Conservation (phyloP, 1,140 invertebrate species). For the Hesperophylax magnus region DNA sequence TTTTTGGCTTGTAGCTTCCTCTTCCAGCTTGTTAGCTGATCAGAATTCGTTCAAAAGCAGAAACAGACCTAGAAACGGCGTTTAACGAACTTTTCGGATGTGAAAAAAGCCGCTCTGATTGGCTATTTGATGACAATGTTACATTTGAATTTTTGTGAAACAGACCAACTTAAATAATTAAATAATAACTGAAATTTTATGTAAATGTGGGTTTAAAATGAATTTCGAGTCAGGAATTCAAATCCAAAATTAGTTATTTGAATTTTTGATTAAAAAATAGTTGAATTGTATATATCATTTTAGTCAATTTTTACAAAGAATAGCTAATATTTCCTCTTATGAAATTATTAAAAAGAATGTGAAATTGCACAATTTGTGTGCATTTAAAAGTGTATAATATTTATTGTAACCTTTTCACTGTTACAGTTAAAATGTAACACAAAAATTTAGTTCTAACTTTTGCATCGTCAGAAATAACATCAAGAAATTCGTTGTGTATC, state of each 20-base stretch:
- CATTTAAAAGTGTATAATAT: not conserved
- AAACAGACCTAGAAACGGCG: too few relatives aligned
- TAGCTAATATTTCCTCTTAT: conserved; percentile 1
- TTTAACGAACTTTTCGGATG: too few relatives aligned
- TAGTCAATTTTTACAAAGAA: conserved; percentile 22
- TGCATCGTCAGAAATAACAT: too few relatives aligned
- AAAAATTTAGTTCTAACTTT: too few relatives aligned
- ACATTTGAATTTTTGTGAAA: too few relatives aligned
- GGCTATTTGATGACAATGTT: too few relatives aligned
- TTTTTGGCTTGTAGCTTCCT: too few relatives aligned
- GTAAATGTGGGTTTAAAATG: not conserved
- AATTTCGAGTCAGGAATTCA: not conserved
- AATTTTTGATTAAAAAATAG: not conserved
- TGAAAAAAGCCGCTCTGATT: not conserved
- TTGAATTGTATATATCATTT: conserved; percentile 4
- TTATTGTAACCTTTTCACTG: not conserved
- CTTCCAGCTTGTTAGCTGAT: too few relatives aligned
- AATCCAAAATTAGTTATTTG: too few relatives aligned
- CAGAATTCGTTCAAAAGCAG: too few relatives aligned
- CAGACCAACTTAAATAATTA: too few relatives aligned
- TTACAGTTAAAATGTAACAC: not conserved
- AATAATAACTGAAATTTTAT: not conserved
- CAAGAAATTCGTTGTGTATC: too few relatives aligned
- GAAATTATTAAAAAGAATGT: not conserved
- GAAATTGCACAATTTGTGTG: not conserved